Conservation (phyloP, 1,140 invertebrate genomes). For the Belonocnema kinseyi region DNA sequence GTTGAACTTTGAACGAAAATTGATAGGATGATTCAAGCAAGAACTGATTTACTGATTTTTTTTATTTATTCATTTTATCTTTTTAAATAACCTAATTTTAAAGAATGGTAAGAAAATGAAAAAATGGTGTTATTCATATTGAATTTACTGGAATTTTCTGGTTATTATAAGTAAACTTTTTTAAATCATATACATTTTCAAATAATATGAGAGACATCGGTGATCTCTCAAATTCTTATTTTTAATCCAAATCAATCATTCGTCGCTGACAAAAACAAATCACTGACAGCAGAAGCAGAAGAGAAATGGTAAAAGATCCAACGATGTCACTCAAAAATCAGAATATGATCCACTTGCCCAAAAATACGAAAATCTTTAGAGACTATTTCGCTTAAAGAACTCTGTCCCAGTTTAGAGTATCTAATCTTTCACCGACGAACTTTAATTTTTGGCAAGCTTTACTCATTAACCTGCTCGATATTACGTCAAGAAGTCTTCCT, state of each 20-base stretch:
- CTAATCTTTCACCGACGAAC: slow-evolving; percentile 36
- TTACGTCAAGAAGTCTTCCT: slow-evolving; percentile 40
- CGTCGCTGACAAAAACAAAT: slow-evolving; percentile 27
- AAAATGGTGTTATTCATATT: too few species aligned
- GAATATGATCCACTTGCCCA: slow-evolving; percentile 32
- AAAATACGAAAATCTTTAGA: slow-evolving; percentile 7
- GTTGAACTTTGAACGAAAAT: too few species aligned
- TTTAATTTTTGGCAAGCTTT: slow-evolving; percentile 49
- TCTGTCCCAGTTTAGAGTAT: slow-evolving; percentile 49
- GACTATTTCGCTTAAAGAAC: slow-evolving; percentile 24
- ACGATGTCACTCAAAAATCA: slow-evolving; percentile 23
- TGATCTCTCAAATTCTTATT: background rate
- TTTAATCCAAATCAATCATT: slow-evolving; percentile 1
- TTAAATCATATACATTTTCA: too few species aligned
- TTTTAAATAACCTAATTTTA: too few species aligned
- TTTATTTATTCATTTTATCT: too few species aligned
- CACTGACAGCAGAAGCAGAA: background rate
- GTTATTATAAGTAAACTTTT: too few species aligned
- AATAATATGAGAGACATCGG: too few species aligned
- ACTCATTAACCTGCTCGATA: slow-evolving; percentile 46
- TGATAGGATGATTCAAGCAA: too few species aligned
- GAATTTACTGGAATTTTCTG: too few species aligned
- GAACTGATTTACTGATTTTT: too few species aligned
- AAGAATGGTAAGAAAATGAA: too few species aligned
- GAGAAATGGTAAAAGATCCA: background rate